Evolutionary conservation across 2,888 invertebrate species (phyloP).

Genomic region (Tanaodytes sp.): DNA sequence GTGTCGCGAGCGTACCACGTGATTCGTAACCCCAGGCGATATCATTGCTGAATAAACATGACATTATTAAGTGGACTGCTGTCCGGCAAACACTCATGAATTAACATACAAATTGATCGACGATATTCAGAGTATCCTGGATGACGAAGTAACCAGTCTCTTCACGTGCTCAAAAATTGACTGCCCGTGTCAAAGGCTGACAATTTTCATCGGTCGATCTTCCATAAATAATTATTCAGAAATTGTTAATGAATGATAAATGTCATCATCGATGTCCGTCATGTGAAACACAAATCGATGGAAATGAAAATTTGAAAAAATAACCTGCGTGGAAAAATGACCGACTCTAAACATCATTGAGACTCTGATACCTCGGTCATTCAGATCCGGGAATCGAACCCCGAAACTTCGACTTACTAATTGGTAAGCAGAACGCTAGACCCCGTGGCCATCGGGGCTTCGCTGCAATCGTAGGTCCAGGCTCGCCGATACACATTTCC

Average conservation of each 20-base stretch:
- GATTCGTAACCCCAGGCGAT: constrained; percentile 66
- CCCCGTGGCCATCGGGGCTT: too few species aligned
- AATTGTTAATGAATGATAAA: constrained; percentile 6
- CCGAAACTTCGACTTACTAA: too few species aligned
- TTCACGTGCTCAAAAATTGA: constrained; percentile 53
- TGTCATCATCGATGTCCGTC: too few species aligned
- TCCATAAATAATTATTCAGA: constrained; percentile 24
- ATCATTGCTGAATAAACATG: constrained; percentile 73
- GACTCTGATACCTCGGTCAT: too few species aligned
- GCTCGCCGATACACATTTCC: too few species aligned
- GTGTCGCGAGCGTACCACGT: constrained; percentile 62
- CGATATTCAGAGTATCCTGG: constrained; percentile 60
- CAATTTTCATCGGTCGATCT: constrained; percentile 29
- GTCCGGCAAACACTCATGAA: constrained; percentile 70
- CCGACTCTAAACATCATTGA: too few species aligned
- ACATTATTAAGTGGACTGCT: constrained; percentile 72
- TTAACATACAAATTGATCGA: constrained; percentile 73
- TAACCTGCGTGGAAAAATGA: too few species aligned
- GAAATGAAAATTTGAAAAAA: too few species aligned
- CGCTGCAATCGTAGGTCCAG: too few species aligned
- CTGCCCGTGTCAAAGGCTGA: constrained; percentile 39
- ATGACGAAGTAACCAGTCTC: constrained; percentile 53
- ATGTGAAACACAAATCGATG: too few species aligned
- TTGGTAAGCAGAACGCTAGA: too few species aligned
- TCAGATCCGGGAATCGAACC: too few species aligned